Evolutionary conservation across 1,140 invertebrate species (phyloP).

Genomic region (Halictus rubicundus): DNA sequence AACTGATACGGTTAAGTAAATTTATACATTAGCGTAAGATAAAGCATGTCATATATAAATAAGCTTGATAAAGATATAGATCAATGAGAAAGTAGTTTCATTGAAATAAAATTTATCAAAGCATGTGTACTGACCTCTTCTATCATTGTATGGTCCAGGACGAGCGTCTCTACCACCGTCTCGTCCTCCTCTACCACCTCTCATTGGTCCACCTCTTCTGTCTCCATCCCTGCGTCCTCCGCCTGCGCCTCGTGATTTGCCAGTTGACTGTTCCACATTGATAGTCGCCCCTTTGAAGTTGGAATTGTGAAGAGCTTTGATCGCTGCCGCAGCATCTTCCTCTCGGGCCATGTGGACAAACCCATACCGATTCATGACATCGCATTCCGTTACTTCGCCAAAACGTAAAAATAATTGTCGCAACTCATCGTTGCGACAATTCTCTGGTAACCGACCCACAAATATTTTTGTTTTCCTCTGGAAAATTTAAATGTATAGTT

Average conservation of each 20-base stretch:
- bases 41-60: neutral
- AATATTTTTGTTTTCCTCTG: constrained; percentile 80
- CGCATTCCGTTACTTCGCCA: constrained; percentile 79
- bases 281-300: constrained; percentile 79
- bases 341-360: constrained; percentile 79
- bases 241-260: constrained; percentile 75
- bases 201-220: constrained; percentile 75
- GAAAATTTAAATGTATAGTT: constrained; percentile 49
- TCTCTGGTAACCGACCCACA: constrained; percentile 78
- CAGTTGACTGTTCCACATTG: constrained; percentile 79
- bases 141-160: constrained; percentile 80
- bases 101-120: constrained; percentile 5
- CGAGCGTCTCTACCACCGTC: constrained; percentile 79
- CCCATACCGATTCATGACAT: constrained; percentile 79
- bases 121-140: constrained; percentile 72
- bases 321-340: constrained; percentile 77
- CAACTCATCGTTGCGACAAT: constrained; percentile 78
- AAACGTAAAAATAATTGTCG: constrained; percentile 77
- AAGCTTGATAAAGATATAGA: constrained; percentile 1
- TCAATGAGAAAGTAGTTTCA: constrained; percentile 57
- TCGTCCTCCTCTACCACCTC: constrained; percentile 77
- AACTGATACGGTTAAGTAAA: too few relatives aligned
- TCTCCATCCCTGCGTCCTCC: constrained; percentile 74
- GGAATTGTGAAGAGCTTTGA: constrained; percentile 78
- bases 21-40: too few relatives aligned